Conservation (phyloP, 2,113 vertebrate species). For the Grammomys surdaster region DNA sequence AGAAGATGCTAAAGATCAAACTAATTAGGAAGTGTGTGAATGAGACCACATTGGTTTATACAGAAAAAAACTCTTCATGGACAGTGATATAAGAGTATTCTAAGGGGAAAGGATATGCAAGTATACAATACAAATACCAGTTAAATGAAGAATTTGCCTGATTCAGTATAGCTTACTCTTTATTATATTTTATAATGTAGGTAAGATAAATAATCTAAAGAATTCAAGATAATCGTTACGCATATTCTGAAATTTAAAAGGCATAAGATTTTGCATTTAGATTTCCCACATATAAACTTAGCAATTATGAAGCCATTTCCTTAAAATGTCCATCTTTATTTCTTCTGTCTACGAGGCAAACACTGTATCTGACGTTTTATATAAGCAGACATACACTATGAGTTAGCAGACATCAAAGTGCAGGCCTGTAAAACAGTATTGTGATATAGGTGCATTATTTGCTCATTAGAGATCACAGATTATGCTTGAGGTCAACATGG, state of each 20-base stretch:
- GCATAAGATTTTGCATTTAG: conserved; percentile 40
- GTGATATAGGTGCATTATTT: neutral
- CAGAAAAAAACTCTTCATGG: conserved; percentile 42
- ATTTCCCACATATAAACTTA: conserved; percentile 65
- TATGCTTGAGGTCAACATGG: neutral
- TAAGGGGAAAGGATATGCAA: conserved; percentile 51
- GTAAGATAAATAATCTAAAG: conserved; percentile 73
- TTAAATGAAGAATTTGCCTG: conserved; percentile 56
- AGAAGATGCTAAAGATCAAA: conserved; percentile 59
- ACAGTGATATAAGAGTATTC: conserved; percentile 54
- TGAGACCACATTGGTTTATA: neutral
- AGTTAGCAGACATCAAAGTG: neutral
- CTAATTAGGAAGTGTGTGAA: conserved; percentile 31
- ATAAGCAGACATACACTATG: neutral
- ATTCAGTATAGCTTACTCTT: conserved; percentile 50
- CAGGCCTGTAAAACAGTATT: neutral
- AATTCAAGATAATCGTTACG: conserved; percentile 52
- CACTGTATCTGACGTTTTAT: neutral
- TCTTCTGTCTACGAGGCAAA: neutral
- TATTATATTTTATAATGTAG: conserved; percentile 68
- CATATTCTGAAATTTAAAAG: conserved; percentile 35
- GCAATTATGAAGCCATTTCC: conserved; percentile 55
- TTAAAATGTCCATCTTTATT: neutral
- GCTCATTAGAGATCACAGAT: neutral
- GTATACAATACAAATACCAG: conserved; percentile 36